Evolutionary conservation across 2,888 invertebrate genomes (phyloP).

Genomic region (Brenthis ino): DNA sequence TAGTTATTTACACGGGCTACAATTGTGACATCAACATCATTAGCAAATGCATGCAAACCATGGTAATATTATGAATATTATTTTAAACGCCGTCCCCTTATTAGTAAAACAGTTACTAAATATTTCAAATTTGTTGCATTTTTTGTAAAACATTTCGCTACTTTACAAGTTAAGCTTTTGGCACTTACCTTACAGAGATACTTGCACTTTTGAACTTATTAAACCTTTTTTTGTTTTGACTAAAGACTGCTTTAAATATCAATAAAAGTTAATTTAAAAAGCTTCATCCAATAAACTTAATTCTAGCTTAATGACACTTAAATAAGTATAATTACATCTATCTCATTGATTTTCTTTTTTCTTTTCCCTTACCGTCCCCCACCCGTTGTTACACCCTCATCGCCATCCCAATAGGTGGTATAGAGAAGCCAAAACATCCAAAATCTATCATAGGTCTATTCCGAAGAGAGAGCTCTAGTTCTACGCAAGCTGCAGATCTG

Average conservation of each 20-base stretch:
- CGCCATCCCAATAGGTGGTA: constrained; percentile 84
- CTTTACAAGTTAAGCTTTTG: not conserved
- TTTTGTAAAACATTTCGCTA: not conserved
- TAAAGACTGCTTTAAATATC: constrained; percentile 1
- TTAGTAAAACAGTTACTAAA: not conserved
- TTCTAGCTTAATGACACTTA: not conserved
- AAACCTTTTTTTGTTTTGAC: not conserved
- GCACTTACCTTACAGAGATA: not conserved
- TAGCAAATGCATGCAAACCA: not conserved
- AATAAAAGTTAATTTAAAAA: not conserved
- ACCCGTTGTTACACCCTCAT: constrained; percentile 50
- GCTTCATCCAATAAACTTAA: not conserved
- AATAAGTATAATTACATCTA: constrained; percentile 42
- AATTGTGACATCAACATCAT: not conserved
- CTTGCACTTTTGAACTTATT: constrained; percentile 3
- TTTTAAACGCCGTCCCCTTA: constrained; percentile 2
- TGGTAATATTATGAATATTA: not conserved
- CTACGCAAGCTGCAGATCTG: constrained; percentile 83
- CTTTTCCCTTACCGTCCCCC: constrained; percentile 47
- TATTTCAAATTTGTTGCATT: constrained; percentile 5
- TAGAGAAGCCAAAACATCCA: constrained; percentile 92
- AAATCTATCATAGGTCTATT: constrained; percentile 95
- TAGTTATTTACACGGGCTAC: not conserved
- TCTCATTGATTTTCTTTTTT: constrained; percentile 60
- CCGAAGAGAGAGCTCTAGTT: constrained; percentile 90